Conservation (phyloP, 2,113 vertebrate genomes). For the Microtus montanus region DNA sequence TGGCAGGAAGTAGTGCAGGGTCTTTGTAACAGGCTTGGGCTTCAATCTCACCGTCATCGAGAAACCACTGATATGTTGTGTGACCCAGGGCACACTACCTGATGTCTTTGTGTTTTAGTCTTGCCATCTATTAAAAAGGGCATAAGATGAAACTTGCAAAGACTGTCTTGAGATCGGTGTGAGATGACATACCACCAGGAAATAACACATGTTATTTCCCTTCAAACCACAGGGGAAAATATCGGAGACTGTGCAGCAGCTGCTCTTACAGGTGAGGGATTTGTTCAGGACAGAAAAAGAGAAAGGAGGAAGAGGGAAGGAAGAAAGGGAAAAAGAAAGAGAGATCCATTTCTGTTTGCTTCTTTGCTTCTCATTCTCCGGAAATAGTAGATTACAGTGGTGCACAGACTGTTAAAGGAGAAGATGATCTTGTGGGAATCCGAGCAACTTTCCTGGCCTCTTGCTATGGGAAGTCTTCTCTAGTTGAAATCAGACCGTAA, state of each 20-base stretch:
- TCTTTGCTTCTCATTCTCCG: slow-evolving; percentile 13
- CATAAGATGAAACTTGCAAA: not conserved
- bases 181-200: not conserved
- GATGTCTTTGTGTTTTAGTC: slow-evolving; percentile 23
- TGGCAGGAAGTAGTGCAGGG: not conserved
- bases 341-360: not conserved
- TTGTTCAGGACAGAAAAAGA: slow-evolving; percentile 19
- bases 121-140: not conserved
- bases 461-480: slow-evolving; percentile 2
- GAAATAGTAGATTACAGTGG: not conserved
- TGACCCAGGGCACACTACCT: not conserved
- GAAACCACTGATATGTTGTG: not conserved
- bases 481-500: slow-evolving; percentile 41
- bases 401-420: not conserved
- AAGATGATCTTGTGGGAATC: not conserved
- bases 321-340: not conserved
- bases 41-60: not conserved
- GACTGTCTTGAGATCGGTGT: not conserved
- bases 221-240: slow-evolving; percentile 10
- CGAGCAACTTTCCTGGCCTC: not conserved
- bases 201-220: slow-evolving; percentile 20
- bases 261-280: slow-evolving; percentile 20
- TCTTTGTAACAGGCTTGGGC: not conserved
- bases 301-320: not conserved
- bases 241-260: not conserved